Percentiles rank a stretch among this genome's conserved stretches.
Conservation (phyloP, 2,888 invertebrate species). For the Desoria tigrina region DNA sequence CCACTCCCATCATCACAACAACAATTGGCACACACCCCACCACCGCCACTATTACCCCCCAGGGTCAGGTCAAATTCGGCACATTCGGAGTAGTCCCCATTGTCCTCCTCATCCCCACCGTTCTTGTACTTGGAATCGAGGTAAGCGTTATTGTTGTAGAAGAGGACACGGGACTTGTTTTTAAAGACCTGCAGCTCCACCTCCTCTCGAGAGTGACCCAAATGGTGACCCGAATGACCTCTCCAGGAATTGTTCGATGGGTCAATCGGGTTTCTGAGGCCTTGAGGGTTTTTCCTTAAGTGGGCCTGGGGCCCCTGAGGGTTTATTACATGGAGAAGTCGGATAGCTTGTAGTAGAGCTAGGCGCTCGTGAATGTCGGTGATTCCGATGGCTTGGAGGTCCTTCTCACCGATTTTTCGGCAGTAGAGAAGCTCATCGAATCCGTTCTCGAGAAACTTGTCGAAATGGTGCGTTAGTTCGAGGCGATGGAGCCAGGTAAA, state of each 20-base stretch:
- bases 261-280: not conserved
- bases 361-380: conserved; percentile 50
- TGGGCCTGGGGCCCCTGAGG: not conserved
- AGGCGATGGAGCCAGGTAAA: conserved; percentile 49
- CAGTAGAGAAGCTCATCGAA: conserved; percentile 46
- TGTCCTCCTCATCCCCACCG: conserved; percentile 28
- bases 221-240: conserved; percentile 4
- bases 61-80: conserved; percentile 38
- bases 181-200: conserved; percentile 9
- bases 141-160: conserved; percentile 17
- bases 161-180: not conserved
- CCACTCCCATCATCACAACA: conserved; percentile 24
- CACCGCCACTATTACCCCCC: conserved; percentile 10
- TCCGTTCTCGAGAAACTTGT: conserved; percentile 47
- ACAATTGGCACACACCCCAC: conserved; percentile 29
- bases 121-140: conserved; percentile 1
- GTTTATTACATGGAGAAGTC: conserved; percentile 35
- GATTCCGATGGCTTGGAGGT: conserved; percentile 48
- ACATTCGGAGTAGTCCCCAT: conserved; percentile 44
- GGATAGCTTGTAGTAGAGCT: conserved; percentile 48
- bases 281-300: not conserved
- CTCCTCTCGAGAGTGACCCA: conserved; percentile 10
- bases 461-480: conserved; percentile 48
- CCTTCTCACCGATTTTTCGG: conserved; percentile 48
- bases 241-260: not conserved